Percentiles rank a stretch among this genome's conserved stretches.
These are phyloP conservation scores for Oscheius sp. DNA, from an alignment of 1,140 invertebrate genomes.

Conservation along the genomic window DNA sequence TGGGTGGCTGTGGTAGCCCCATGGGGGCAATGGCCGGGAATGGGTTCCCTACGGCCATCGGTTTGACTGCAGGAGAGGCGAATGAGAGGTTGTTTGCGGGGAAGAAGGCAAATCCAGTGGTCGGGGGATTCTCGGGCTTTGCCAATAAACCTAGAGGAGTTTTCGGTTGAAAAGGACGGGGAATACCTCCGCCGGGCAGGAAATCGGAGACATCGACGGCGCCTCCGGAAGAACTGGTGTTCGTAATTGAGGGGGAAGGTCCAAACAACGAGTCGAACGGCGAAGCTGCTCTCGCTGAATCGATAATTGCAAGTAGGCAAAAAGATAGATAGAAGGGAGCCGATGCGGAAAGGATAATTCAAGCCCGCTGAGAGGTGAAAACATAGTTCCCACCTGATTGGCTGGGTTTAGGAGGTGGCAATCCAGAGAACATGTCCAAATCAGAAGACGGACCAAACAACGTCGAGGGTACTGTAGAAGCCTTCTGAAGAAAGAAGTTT, in stretches of 20 bases:
- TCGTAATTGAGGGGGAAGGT: background rate
- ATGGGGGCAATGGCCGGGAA: background rate
- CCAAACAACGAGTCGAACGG: background rate
- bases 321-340: background rate
- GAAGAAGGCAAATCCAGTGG: background rate
- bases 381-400: no score
- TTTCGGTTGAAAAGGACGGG: background rate
- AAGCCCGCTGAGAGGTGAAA: no score
- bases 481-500: background rate
- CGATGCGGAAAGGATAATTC: background rate
- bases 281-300: background rate
- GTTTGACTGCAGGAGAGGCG: background rate
- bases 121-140: background rate
- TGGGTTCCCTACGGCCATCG: background rate
- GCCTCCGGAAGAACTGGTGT: background rate
- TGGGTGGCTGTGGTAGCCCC: background rate
- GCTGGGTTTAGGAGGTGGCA: no score
- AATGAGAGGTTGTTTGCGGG: no score
- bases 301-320: background rate
- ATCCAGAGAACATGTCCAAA: no score
- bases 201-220: constrained; percentile 4
- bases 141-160: background rate
- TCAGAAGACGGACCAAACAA: no score
- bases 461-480: background rate
- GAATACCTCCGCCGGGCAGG: background rate